These are phyloP conservation scores for Vultur gryphus DNA, from an alignment of 2,797 vertebrate genomes.

Conservation along the genomic window DNA sequence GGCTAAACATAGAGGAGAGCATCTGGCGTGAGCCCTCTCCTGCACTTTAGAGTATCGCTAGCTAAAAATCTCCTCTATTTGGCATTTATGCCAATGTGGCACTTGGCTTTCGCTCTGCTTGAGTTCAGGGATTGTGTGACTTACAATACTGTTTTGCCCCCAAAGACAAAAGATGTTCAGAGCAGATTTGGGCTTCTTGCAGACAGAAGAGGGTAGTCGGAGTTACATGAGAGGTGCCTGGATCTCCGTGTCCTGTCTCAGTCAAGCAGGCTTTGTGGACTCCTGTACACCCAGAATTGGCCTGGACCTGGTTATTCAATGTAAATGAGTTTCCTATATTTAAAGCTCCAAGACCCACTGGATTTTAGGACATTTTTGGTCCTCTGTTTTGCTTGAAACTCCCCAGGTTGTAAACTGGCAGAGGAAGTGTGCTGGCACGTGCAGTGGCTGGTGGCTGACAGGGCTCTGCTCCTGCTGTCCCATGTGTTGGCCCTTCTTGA, in stretches of 20 bases:
- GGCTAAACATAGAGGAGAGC: neutral
- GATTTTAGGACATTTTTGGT: neutral
- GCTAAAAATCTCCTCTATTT: neutral
- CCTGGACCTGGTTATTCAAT: neutral
- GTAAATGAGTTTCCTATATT: neutral
- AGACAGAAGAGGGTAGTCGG: neutral
- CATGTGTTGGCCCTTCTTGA: neutral
- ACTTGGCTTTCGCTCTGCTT: accelerated
- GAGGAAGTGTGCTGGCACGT: neutral
- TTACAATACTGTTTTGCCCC: accelerated
- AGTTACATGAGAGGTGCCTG: neutral
- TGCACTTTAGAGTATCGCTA: accelerated
- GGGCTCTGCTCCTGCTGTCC: neutral
- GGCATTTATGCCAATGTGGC: accelerated
- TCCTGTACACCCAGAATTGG: neutral
- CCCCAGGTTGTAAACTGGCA: neutral
- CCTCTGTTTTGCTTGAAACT: neutral
- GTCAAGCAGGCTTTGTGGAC: neutral
- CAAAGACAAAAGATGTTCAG: neutral
- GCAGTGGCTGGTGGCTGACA: neutral
- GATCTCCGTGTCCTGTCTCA: neutral
- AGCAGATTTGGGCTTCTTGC: neutral
- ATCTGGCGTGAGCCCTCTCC: neutral
- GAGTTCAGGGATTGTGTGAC: neutral
- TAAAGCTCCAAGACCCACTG: neutral